Conservation (phyloP, 2,797 vertebrate species). For the Mastacembelus armatus region DNA sequence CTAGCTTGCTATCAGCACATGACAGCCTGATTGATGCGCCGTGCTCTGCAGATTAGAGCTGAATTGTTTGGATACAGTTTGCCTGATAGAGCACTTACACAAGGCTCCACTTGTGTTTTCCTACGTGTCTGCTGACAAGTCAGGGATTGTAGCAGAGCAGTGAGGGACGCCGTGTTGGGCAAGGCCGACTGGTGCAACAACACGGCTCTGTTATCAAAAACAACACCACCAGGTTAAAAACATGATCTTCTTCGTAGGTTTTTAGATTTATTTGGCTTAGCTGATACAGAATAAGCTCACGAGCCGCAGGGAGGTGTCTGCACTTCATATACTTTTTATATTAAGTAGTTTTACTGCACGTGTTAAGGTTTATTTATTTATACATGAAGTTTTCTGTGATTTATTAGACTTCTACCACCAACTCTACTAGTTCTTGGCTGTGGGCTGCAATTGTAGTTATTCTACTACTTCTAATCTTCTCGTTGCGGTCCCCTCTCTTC, state of each 20-base stretch:
- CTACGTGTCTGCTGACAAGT: conserved; percentile 67
- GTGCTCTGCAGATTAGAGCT: conserved; percentile 52
- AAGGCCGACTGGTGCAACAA: conserved; percentile 60
- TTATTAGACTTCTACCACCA: no score
- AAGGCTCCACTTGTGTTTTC: conserved; percentile 66
- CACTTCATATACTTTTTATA: neutral
- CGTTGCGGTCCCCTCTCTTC: no score
- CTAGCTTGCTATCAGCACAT: conserved; percentile 32
- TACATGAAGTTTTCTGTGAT: neutral
- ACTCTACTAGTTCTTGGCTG: neutral
- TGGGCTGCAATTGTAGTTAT: no score
- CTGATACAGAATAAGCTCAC: neutral
- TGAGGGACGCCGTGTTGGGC: conserved; percentile 53
- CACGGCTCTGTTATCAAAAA: conserved; percentile 62
- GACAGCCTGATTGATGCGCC: conserved; percentile 68
- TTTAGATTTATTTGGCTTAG: conserved; percentile 36
- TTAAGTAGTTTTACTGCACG: neutral
- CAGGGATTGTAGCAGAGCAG: conserved; percentile 39
- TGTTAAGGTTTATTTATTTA: neutral
- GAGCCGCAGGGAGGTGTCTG: neutral
- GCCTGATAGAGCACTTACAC: conserved; percentile 46
- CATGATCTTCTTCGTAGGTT: neutral
- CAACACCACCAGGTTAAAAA: conserved; percentile 40
- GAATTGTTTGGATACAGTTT: conserved; percentile 54
- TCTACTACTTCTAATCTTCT: no score